A percentile compares a stretch with the other conserved stretches of the same genome.
Conservation (phyloP, 2,797 vertebrate species). For the Balearica regulorum region DNA sequence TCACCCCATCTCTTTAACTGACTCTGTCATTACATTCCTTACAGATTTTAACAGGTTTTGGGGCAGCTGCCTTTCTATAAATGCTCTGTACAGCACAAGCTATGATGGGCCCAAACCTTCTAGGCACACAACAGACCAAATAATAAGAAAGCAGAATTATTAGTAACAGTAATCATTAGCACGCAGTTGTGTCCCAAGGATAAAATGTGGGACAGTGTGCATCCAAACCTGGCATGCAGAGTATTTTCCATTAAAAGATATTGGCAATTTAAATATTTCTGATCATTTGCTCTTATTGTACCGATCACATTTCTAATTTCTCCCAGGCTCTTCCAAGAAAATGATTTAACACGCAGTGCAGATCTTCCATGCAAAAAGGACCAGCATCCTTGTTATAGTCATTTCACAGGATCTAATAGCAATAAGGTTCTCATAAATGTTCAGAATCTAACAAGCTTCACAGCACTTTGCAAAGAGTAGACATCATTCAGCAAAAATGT, state of each 20-base stretch:
- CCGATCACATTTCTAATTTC: neutral
- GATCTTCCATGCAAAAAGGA: neutral
- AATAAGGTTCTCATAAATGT: constrained; percentile 41
- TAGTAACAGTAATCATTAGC: neutral
- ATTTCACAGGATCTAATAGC: neutral
- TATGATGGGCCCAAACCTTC: neutral
- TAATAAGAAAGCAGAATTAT: neutral
- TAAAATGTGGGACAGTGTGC: neutral
- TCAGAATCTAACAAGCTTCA: constrained; percentile 47
- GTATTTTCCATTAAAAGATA: neutral
- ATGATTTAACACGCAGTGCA: constrained; percentile 2
- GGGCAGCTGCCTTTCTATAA: neutral
- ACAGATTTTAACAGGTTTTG: neutral
- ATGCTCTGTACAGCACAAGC: neutral
- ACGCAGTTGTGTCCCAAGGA: neutral
- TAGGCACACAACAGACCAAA: neutral
- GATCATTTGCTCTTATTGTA: neutral
- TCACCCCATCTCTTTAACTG: neutral
- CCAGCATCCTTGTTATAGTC: neutral
- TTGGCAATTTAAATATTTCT: constrained; percentile 12
- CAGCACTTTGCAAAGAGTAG: constrained; percentile 28
- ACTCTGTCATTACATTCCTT: neutral
- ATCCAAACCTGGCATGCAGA: neutral
- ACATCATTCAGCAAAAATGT: constrained; percentile 41
- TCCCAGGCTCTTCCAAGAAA: neutral